Evolutionary conservation across 2,113 vertebrate species (phyloP), one percentile per base, ranked within the genome.

Genomic region (Aptenodytes forsteri): DNA sequence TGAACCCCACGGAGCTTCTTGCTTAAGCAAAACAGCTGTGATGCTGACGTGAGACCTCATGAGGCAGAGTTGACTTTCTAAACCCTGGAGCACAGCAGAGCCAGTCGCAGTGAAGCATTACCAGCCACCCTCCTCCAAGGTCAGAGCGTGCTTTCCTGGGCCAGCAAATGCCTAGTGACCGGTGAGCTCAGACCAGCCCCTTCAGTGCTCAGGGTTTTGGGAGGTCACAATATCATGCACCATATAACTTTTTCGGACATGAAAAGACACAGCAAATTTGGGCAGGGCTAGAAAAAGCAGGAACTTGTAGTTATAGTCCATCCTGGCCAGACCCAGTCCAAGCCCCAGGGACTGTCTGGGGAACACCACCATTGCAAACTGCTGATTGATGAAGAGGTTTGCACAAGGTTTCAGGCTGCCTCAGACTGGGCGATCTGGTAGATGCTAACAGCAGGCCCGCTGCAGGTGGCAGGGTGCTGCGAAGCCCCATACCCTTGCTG

Each of bases 381-480:
- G 25, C 46, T 46, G 61, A 56, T 6, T 23, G 32, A 29, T 2
- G 2, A 64, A 65, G 66, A 44, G 23, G 4, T 76, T 71, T 90
- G 38, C 52, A 40, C 40, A 42, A 76, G 58, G 66, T 69, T 82
- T 88, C 23, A 55, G 64, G 76, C 56, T 55, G 38, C 58, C 76
- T 79, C 8, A 11, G 17, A 11, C 27, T 16, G 38, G 29, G n/a
- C 5, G 1, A 44, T 34, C 19, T 59, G 55, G 38, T 11, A 42
- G 42, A 12, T 67, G 47, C 42, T 27, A 36, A 62, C 8, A 9
- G 61, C 70, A 84, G 62, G 49, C 7, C 2, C 9, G 34, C 36
- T 73, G 49, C 36, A 18, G 36, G 54, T 1, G 4, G 32, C 5
- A 13, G 34, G 38, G 49, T 0, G 0, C 38, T 30, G 42, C 1